phyloP scores from a whole-genome alignment of 2,797 vertebrate genomes.

The Malurus leucopterus region DNA sequence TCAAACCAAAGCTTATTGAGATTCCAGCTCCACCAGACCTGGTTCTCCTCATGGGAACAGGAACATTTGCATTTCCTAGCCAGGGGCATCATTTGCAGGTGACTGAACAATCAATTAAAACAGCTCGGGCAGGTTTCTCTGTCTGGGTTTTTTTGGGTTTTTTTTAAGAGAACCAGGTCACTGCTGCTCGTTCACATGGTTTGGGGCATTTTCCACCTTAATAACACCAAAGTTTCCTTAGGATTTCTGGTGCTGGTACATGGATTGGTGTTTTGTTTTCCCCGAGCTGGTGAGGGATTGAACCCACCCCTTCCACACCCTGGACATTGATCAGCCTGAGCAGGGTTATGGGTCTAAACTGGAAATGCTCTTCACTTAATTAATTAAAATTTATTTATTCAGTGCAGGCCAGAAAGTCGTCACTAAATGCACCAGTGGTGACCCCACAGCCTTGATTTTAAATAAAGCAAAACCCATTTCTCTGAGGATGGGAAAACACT shows the following conservation, averaged over 20 bases:
- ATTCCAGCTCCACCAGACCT: background rate
- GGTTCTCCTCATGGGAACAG: background rate
- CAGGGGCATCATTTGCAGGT: conserved; percentile 41
- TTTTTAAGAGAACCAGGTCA: background rate
- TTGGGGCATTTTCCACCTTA: background rate
- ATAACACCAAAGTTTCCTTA: background rate
- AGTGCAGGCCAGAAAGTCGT: background rate
- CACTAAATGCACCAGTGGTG: background rate
- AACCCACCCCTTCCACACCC: background rate
- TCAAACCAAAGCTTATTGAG: background rate
- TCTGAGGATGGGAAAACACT: background rate
- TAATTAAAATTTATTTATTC: background rate
- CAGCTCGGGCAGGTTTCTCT: background rate
- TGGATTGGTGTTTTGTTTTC: background rate
- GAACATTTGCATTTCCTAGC: conserved; percentile 21
- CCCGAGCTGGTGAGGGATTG: background rate
- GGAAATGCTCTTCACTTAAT: background rate
- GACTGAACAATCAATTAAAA: conserved; percentile 53
- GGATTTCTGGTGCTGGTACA: background rate
- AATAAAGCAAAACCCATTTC: background rate
- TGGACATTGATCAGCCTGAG: background rate
- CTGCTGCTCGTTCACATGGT: conserved; percentile 3
- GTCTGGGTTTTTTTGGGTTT: background rate
- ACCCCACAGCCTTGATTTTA: background rate
- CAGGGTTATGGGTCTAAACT: background rate